These are phyloP conservation scores for Ethmia dodecea DNA, from an alignment of 2,888 invertebrate genomes.

Conservation along the genomic window DNA sequence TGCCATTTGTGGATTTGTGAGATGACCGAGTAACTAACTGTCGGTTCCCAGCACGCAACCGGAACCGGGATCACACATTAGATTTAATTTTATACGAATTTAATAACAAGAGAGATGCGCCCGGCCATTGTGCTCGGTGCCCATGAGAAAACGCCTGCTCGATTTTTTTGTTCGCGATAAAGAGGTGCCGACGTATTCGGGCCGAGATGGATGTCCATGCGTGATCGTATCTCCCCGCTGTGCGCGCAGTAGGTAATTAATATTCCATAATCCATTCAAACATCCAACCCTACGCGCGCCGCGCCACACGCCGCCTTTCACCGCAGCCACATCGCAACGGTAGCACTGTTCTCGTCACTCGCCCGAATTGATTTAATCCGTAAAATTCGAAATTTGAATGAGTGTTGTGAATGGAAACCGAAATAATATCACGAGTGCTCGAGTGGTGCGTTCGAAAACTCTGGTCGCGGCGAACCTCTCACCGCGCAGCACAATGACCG, in stretches of 20 bases:
- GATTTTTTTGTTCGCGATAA: slow-evolving; percentile 65
- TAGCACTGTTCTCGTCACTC: slow-evolving; percentile 53
- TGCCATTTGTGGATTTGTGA: slow-evolving; percentile 20
- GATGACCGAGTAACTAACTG: slow-evolving; percentile 45
- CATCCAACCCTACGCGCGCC: slow-evolving; percentile 51
- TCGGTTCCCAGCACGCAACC: slow-evolving; percentile 71
- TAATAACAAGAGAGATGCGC: slow-evolving; percentile 72
- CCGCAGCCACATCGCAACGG: slow-evolving; percentile 37
- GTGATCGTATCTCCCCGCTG: slow-evolving; percentile 63
- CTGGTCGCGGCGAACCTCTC: slow-evolving; percentile 38
- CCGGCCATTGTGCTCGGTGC: slow-evolving; percentile 56
- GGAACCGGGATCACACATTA: slow-evolving; percentile 75
- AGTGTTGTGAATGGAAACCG: slow-evolving; percentile 55
- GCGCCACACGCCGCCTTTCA: slow-evolving; percentile 47
- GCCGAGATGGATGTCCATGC: slow-evolving; percentile 67
- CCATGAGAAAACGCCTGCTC: slow-evolving; percentile 66
- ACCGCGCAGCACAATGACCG: slow-evolving; percentile 64
- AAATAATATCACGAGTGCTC: slow-evolving; percentile 70
- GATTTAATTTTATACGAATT: slow-evolving; percentile 77
- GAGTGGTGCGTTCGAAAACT: slow-evolving; percentile 45
- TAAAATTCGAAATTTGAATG: slow-evolving; percentile 72
- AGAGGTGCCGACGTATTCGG: slow-evolving; percentile 71
- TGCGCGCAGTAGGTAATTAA: slow-evolving; percentile 57
- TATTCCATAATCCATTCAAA: slow-evolving; percentile 68
- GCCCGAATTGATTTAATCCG: slow-evolving; percentile 64